Evolutionary conservation across 1,140 invertebrate genomes (phyloP), one percentile per base, ranked within the genome.

Genomic region (Megalopta genalis): DNA sequence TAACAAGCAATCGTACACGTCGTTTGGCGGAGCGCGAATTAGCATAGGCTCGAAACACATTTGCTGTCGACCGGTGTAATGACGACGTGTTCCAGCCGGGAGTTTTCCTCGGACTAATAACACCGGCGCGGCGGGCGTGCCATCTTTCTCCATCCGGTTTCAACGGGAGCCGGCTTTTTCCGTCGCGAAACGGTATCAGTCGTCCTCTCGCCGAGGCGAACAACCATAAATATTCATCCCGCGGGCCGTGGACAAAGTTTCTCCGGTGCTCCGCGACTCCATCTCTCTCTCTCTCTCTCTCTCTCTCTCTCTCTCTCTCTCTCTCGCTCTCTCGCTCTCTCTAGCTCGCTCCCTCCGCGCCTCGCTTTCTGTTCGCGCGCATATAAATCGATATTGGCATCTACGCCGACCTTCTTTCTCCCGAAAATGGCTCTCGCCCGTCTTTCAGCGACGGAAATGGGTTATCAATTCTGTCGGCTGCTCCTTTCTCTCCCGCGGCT

Each of bases 201-300:
- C 46, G 52, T 46, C 21, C 42, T 52, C 52, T 27, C 66, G 23
- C 12, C n/a, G 66, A n/a, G 49, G 66, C 46, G 66, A 52, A 21
- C 46, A 52, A 68, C 66, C 66, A 68, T 68, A 68, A 68, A 68
- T 68, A 68, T 68, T 68, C 66, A 68, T 67, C 65, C 65, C 14
- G 46, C 66, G 42, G 49, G 49, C 49, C 23, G n/a, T 52, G 66
- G 23, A 52, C 46, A 21, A 68, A 68, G 42, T 68, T 68, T 52
- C 2, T 21, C 42, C 6, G 23, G 23, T 12, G 9, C 42, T 46
- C 16, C 25, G 66, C 46, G 52, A 23, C 66, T 18, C 27, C 10
- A 23, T n/a, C 32, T 3, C 37, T 39, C 32, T 64, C 62, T 64
- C 62, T 63, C 59, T 16, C 62, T 12, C 16, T 1, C 12, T 42